Base-by-base conservation (phyloP, 2,888 invertebrate species). In the Chouioia cunea region DNA sequence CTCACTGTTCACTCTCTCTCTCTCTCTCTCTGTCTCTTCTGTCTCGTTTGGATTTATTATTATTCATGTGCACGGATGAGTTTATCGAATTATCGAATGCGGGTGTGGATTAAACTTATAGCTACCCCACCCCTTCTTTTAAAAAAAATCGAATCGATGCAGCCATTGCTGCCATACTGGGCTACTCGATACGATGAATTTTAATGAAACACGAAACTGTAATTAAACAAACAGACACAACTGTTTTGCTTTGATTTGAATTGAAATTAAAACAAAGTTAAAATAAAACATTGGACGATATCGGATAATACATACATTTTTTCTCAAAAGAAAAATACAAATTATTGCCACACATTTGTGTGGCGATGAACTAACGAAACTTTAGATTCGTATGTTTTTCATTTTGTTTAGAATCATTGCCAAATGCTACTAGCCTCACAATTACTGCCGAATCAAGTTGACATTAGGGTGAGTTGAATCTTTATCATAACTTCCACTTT, bases 381-480 rank as follows among this genome's bases (percentile, higher is more conserved):
- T 67, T 73, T 50, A 69, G 73, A 68, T 62, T 57, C 62, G 53
- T 70, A 52, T 57, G 64, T 73, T 62, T 73, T 73, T 73, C 70
- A 65, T 63, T 73, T 54, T 73, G 71, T 73, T 57, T 48, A 73
- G 73, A 73, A 73, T 73, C 73, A 73, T 73, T 73, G 71, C 71
- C 73, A 73, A 73, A 73, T 73, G 71, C 65, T 68, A 73, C 73
- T 71, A 52, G 23, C 73, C 62, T 64, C 73, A 65, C 73, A 73
- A 73, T 73, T 73, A 73, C 73, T 69, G 73, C 71, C 71, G 64
- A 73, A 73, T 73, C 73, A 73, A 71, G 73, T 73, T 70, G 71
- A 73, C 71, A 66, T 71, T 69, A 54, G 62, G 73, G 73, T 73
- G 73, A 73, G 73, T 73, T 71, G 64, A 53, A 67, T 36, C 59